Base-by-base conservation (phyloP, 2,797 vertebrate species). In the Alectoris magna region DNA sequence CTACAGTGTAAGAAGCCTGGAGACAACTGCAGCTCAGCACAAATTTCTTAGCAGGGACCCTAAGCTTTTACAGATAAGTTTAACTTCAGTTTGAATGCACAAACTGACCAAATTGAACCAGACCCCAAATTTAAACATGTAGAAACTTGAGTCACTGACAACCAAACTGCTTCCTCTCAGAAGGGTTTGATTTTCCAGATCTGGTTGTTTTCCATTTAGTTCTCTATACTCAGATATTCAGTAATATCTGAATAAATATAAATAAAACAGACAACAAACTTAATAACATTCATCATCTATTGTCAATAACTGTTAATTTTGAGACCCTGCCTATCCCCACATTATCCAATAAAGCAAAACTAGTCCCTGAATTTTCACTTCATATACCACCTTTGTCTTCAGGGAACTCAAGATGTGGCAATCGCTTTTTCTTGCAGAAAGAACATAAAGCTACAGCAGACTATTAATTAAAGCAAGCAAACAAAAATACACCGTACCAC, bases 401-500 rank as follows among this genome's bases (percentile, higher is more conserved):
- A 46, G n/a, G 12, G 16, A 72, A 71, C 31, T 31, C 72, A 48
- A 72, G 18, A 9, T 14, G 19, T 6, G 2, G 26, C 34, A 68
- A 3, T 18, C 60, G 70, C 11, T 53, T 69, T 26, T 15, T 84
- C 29, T 64, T 77, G 9, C 22, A 89, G 48, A 66, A 69, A 26
- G 27, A 68, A 36, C 14, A 10, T 12, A 22, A 69, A 83, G 68
- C 0, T 5, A 51, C 64, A 27, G 8, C 62, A 70, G 74, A 14
- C 11, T 9, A 64, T 4, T 34, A 38, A 41, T 38, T 10, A 11
- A 31, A 44, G 31, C 31, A n/a, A 29, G 38, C 31, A 39, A 49
- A 22, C 9, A 24, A 46, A 66, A 64, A 36, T 44, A 68, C 0
- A 0, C 24, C 23, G 13, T 22, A 44, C 12, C n/a, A 64, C 26